phyloP scores from a whole-genome alignment of 37 sponge, comb jelly and placozoan species.

The Ephydatia muelleri region DNA sequence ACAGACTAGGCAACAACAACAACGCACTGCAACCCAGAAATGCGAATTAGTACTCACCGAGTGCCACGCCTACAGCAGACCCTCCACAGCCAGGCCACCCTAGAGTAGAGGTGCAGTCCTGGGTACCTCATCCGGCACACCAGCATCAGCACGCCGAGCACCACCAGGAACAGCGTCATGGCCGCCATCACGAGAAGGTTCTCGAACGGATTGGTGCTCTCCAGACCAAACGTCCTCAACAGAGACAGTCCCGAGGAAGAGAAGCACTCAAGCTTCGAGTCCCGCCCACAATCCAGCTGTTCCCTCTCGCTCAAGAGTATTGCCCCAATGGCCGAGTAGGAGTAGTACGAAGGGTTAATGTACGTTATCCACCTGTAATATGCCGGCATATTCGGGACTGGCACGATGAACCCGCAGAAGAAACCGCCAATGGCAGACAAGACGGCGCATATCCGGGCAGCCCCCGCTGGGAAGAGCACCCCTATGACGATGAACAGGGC shows the following conservation, averaged over 20 bases:
- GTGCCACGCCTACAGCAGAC: neutral
- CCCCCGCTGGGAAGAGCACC: conserved; percentile 41
- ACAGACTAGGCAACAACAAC: neutral
- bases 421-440: conserved; percentile 77
- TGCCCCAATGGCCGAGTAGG: conserved; percentile 60
- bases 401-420: conserved; percentile 79
- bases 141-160: conserved; percentile 28
- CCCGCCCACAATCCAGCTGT: conserved; percentile 6
- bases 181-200: conserved; percentile 42
- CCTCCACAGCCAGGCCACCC: neutral
- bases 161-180: conserved; percentile 34
- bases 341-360: conserved; percentile 79
- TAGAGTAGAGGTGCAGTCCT: neutral
- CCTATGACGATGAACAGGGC: conserved; percentile 71
- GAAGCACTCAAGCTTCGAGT: conserved; percentile 62
- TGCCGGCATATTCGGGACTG: conserved; percentile 45
- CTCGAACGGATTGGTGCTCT: conserved; percentile 41
- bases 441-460: conserved; percentile 72
- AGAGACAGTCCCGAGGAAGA: conserved; percentile 33
- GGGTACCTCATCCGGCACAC: conserved; percentile 22
- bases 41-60: no score
- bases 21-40: no score
- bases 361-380: conserved; percentile 74
- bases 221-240: conserved; percentile 45
- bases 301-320: conserved; percentile 19